These are phyloP conservation scores for Augochlorella aurata DNA, from an alignment of 2,888 invertebrate species.

Conservation along the genomic window DNA sequence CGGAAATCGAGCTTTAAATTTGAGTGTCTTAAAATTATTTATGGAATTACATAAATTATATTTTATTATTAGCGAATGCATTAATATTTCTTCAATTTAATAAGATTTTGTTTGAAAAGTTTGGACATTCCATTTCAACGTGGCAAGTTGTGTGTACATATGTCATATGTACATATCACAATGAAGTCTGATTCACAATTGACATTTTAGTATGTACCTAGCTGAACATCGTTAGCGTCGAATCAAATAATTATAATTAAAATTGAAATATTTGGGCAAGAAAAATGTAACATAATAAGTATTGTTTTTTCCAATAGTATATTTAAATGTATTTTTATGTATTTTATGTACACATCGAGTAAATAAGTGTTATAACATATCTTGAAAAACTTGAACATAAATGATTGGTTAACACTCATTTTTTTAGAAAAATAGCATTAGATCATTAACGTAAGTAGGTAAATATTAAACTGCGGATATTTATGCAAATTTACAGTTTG, in stretches of 20 bases:
- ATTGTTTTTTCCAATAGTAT: background rate
- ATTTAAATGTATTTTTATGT: constrained; percentile 8
- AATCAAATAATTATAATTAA: constrained; percentile 6
- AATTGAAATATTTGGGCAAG: constrained; percentile 12
- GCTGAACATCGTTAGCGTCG: background rate
- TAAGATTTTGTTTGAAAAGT: background rate
- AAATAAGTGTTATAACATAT: background rate
- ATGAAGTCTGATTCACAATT: constrained; percentile 4
- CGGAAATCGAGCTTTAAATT: background rate
- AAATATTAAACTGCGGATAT: background rate
- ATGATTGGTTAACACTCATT: constrained; percentile 1
- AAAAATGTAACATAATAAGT: background rate
- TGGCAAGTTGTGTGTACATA: background rate
- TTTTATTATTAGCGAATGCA: background rate
- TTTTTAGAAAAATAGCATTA: background rate
- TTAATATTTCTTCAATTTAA: background rate
- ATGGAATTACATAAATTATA: background rate
- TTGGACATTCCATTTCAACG: background rate
- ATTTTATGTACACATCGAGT: background rate
- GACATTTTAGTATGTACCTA: background rate
- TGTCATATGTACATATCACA: background rate
- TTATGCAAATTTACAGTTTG: background rate
- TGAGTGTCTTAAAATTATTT: background rate
- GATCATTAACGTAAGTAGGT: background rate
- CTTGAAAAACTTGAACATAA: background rate